These are phyloP conservation scores for Hypolimnas misippus DNA, from an alignment of 2,888 invertebrate species.

Conservation along the genomic window DNA sequence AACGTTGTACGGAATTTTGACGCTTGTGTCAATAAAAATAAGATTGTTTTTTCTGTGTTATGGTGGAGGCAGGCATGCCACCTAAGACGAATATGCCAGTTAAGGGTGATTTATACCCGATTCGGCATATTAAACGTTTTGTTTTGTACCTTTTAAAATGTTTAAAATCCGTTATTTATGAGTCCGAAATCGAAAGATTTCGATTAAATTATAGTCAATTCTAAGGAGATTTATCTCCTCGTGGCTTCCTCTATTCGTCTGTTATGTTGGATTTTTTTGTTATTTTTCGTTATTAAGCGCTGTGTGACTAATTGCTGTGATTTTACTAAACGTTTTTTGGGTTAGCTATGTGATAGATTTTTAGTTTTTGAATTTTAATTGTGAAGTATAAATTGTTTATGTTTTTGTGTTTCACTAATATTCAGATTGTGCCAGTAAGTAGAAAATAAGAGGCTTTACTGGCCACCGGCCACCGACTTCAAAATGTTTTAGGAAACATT, in stretches of 20 bases:
- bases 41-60: conserved; percentile 20
- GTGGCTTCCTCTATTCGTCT: conserved; percentile 69
- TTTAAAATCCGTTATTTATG: conserved; percentile 83
- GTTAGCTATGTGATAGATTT: conserved; percentile 2
- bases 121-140: conserved; percentile 81
- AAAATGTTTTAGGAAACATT: too few species aligned
- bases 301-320: conserved; percentile 45
- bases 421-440: too few species aligned
- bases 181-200: conserved; percentile 78
- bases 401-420: too few species aligned
- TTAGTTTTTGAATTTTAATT: neutral
- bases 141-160: conserved; percentile 76
- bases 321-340: conserved; percentile 24
- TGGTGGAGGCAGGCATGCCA: conserved; percentile 51
- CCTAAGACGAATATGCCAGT: conserved; percentile 80
- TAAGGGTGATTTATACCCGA: conserved; percentile 80
- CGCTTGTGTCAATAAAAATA: conserved; percentile 6
- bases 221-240: conserved; percentile 73
- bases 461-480: too few species aligned
- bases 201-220: conserved; percentile 81
- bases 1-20: conserved; percentile 19
- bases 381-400: neutral
- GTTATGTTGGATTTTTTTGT: conserved; percentile 48
- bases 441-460: too few species aligned
- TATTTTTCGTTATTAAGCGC: conserved; percentile 37